Conservation (phyloP, 2,797 vertebrate genomes). For the Coendou prehensilis region DNA sequence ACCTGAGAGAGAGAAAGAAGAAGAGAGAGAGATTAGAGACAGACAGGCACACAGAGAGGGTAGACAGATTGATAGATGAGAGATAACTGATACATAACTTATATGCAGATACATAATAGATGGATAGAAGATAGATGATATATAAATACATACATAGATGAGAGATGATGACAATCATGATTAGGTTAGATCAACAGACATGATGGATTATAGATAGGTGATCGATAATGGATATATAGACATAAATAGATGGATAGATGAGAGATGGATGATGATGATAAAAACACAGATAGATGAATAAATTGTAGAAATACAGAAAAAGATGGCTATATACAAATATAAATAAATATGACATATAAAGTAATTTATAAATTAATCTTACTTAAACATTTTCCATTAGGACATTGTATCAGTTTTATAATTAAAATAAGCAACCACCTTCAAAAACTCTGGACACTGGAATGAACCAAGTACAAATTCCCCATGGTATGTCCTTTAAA, state of each 20-base stretch:
- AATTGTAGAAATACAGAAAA: not conserved
- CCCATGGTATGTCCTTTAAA: not conserved
- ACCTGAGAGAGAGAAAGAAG: not conserved
- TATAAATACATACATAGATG: not conserved
- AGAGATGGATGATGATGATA: not conserved
- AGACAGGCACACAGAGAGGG: not conserved
- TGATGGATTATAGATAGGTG: not conserved
- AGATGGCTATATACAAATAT: not conserved
- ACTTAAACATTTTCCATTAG: not conserved
- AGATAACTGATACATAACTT: not conserved
- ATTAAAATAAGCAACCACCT: not conserved
- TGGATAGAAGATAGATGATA: not conserved
- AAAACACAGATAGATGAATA: not conserved
- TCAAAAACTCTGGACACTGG: not conserved
- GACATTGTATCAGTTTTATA: not conserved
- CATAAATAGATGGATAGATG: not conserved
- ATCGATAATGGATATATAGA: not conserved
- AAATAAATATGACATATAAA: not conserved
- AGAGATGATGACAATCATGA: not conserved
- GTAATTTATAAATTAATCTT: no score
- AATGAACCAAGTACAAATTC: not conserved
- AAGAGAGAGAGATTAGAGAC: not conserved
- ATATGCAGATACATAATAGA: not conserved
- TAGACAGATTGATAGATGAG: not conserved
- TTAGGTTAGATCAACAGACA: not conserved